These are phyloP conservation scores for Leucoptera coffeella DNA, from an alignment of 2,888 invertebrate species.

Conservation along the genomic window DNA sequence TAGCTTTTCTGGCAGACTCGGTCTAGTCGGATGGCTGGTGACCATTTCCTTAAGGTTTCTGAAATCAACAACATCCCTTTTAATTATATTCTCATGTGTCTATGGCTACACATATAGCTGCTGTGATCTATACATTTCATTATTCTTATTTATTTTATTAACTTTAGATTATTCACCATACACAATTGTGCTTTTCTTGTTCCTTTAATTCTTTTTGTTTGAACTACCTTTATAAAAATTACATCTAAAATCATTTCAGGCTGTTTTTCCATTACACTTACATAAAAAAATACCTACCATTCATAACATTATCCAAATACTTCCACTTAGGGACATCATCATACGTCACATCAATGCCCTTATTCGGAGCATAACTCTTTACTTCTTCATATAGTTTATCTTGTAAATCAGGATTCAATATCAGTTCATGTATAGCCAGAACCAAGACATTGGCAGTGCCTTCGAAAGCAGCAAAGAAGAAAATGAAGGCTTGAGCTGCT, in stretches of 20 bases:
- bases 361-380: background rate
- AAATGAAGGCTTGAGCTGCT: slow-evolving; percentile 33
- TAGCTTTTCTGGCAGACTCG: slow-evolving; percentile 39
- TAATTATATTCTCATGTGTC: too few relatives aligned
- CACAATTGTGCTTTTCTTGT: too few relatives aligned
- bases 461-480: slow-evolving; percentile 42
- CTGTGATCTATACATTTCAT: too few relatives aligned
- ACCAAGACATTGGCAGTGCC: slow-evolving; percentile 25
- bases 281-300: too few relatives aligned
- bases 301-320: slow-evolving; percentile 26
- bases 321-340: slow-evolving; percentile 15
- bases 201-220: too few relatives aligned
- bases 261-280: too few relatives aligned
- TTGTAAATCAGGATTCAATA: slow-evolving; percentile 29
- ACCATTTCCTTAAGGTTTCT: slow-evolving; percentile 47
- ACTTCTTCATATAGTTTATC: slow-evolving; percentile 1
- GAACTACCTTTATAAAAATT: too few relatives aligned
- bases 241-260: too few relatives aligned
- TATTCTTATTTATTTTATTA: too few relatives aligned
- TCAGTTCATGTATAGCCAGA: slow-evolving; percentile 19
- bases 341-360: slow-evolving; percentile 7
- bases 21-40: slow-evolving; percentile 35
- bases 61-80: too few relatives aligned
- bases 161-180: too few relatives aligned
- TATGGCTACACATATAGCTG: too few relatives aligned